Evolutionary conservation across 2,888 invertebrate genomes (phyloP).

Genomic region (Luperina testacea): DNA sequence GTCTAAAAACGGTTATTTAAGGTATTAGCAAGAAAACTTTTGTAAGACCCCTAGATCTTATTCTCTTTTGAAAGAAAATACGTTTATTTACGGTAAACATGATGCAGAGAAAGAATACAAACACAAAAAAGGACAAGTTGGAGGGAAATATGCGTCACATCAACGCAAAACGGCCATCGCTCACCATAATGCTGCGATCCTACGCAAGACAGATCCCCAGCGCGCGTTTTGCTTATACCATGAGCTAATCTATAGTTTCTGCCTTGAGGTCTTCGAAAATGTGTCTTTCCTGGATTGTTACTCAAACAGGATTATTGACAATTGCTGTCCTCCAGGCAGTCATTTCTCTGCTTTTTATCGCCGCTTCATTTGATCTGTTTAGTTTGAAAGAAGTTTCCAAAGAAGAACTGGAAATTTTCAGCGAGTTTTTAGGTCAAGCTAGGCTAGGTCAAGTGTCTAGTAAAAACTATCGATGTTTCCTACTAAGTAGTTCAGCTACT

Average conservation of each 20-base stretch:
- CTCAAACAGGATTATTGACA: neutral
- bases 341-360: neutral
- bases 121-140: no score
- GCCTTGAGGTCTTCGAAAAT: neutral
- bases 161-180: no score
- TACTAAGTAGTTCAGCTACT: slow-evolving; percentile 47
- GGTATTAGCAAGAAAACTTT: neutral
- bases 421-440: neutral
- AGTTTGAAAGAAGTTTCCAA: neutral
- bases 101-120: no score
- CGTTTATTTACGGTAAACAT: no score
- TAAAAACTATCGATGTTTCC: slow-evolving; percentile 12
- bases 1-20: neutral
- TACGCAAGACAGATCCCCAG: no score
- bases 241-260: neutral
- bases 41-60: neutral
- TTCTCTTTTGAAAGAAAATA: neutral
- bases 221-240: neutral
- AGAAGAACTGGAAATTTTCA: neutral
- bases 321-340: neutral
- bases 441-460: neutral
- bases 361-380: neutral
- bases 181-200: no score
- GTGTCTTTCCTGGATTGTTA: neutral
- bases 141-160: no score